Evolutionary conservation across 1,140 invertebrate species (phyloP).

Genomic region (Ceratina australensis): DNA sequence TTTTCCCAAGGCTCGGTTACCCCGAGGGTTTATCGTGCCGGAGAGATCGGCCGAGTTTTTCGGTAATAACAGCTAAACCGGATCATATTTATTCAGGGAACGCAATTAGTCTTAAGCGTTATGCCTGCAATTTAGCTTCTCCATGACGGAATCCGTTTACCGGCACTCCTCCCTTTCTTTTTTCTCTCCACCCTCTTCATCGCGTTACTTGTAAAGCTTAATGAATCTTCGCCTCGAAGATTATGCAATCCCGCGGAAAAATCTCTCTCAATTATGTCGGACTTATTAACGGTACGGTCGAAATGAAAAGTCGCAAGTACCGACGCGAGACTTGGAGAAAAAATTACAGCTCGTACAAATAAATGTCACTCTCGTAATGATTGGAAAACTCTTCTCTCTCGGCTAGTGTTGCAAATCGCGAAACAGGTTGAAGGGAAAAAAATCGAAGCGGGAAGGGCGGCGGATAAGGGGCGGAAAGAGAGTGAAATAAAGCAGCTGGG

Average conservation of each 20-base stretch:
- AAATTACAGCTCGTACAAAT: too few species aligned
- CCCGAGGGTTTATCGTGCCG: conserved; percentile 30
- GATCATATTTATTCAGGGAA: conserved; percentile 22
- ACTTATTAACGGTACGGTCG: background rate
- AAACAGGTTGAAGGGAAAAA: background rate
- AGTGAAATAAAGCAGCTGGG: background rate
- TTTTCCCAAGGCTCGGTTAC: background rate
- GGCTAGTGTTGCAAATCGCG: background rate
- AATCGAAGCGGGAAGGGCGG: background rate
- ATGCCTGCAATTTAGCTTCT: background rate
- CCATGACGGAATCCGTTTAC: too few species aligned
- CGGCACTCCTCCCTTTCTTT: background rate
- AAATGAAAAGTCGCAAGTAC: background rate
- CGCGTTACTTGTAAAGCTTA: background rate
- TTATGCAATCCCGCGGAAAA: background rate
- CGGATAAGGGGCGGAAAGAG: too few species aligned
- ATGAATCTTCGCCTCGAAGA: conserved; percentile 9
- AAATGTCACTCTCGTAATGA: too few species aligned
- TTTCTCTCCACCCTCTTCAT: too few species aligned
- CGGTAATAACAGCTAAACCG: conserved; percentile 6
- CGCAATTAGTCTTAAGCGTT: conserved; percentile 20
- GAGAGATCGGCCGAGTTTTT: conserved; percentile 13
- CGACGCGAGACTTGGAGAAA: too few species aligned
- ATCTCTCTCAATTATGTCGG: background rate
- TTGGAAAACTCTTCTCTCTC: too few species aligned